Conservation (phyloP, 1,140 invertebrate species). For the Cyclargus thomasi region DNA sequence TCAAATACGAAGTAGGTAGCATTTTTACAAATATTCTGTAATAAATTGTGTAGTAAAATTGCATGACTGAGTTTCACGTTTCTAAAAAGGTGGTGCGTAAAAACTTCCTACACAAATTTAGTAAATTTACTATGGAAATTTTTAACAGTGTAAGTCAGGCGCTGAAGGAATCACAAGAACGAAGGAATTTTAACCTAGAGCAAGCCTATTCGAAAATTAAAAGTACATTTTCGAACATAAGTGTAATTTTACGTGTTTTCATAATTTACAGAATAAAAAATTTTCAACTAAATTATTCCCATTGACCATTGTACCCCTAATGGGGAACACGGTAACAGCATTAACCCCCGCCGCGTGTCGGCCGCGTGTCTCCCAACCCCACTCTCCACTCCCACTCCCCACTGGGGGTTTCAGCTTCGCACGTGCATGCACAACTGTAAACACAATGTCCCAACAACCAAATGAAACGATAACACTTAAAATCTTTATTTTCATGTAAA, state of each 20-base stretch:
- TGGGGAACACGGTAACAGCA: neutral
- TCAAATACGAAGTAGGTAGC: too few relatives aligned
- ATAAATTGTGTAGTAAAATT: too few relatives aligned
- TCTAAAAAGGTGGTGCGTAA: too few relatives aligned
- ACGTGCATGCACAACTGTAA: neutral
- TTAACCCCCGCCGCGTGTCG: neutral
- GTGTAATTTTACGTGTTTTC: neutral
- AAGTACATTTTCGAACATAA: too few relatives aligned
- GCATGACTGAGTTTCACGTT: too few relatives aligned
- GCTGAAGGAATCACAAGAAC: too few relatives aligned
- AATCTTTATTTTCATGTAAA: neutral
- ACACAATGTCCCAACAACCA: neutral
- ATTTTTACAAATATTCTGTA: too few relatives aligned
- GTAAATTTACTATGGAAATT: too few relatives aligned
- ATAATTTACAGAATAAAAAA: neutral
- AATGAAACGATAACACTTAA: neutral
- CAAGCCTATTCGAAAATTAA: too few relatives aligned
- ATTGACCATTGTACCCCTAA: neutral
- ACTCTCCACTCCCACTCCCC: slow-evolving; percentile 3
- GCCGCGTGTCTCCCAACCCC: slow-evolving; percentile 12
- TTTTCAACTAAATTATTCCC: neutral
- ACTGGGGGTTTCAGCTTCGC: slow-evolving; percentile 7
- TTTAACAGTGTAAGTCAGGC: too few relatives aligned
- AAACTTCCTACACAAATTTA: too few relatives aligned
- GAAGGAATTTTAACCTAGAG: too few relatives aligned